Conservation (phyloP, 2,797 vertebrate species). For the Brachymystax lenok region DNA sequence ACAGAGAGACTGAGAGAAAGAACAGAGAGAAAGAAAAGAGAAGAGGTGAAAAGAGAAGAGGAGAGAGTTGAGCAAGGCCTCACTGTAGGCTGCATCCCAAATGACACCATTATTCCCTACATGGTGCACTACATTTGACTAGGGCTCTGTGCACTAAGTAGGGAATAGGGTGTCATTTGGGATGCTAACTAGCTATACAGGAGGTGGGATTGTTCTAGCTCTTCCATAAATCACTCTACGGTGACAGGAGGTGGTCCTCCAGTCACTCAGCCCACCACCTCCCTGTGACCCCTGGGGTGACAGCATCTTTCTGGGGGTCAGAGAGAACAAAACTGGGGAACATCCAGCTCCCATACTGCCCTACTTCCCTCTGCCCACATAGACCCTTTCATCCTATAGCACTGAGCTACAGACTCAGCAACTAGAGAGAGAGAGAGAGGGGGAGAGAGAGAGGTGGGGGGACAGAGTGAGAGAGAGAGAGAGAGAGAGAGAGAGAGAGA, state of each 20-base stretch:
- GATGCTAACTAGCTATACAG: constrained; percentile 35
- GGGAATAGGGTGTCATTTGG: background rate
- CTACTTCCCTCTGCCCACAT: constrained; percentile 52
- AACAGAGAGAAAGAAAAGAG: background rate
- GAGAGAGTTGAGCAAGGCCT: constrained; percentile 16
- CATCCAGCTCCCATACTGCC: constrained; percentile 57
- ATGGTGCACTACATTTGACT: background rate
- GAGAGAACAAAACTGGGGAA: constrained; percentile 63
- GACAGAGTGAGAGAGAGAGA: no score
- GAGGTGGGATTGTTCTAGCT: constrained; percentile 64
- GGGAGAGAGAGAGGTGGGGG: no score
- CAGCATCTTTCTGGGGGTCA: constrained; percentile 60
- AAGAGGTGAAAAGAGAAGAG: constrained; percentile 8
- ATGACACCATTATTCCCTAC: background rate
- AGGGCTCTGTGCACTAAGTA: background rate
- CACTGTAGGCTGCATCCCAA: constrained; percentile 13
- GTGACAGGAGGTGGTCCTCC: constrained; percentile 68
- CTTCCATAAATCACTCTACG: constrained; percentile 70
- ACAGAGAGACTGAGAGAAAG: constrained; percentile 4
- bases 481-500: no score
- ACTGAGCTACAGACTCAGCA: constrained; percentile 50
- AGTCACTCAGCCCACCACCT: constrained; percentile 52
- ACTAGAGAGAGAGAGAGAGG: constrained; percentile 2
- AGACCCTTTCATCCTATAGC: constrained; percentile 58
- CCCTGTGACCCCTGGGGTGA: constrained; percentile 60